Percentiles rank a stretch among this genome's conserved stretches.
phyloP scores from a whole-genome alignment of 2,888 invertebrate genomes.

The Sesia apiformis region DNA sequence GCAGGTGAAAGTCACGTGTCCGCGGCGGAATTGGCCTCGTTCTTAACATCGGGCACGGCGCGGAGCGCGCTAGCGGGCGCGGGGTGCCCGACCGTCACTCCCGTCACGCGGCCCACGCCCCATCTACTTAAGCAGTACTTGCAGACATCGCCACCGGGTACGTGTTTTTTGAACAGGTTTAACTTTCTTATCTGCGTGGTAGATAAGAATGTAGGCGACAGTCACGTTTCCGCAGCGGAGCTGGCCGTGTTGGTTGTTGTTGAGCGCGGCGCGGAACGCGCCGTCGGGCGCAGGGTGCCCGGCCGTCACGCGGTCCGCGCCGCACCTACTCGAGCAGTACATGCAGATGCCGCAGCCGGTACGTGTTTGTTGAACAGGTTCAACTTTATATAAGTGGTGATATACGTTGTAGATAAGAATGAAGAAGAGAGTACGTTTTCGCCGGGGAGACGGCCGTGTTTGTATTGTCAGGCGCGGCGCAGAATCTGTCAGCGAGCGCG shows the following conservation, averaged over 20 bases:
- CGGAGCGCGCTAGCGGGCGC: constrained; percentile 83
- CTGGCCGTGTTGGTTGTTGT: constrained; percentile 80
- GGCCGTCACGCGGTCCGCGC: constrained; percentile 83
- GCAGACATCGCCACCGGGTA: constrained; percentile 89
- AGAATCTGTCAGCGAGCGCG: too few relatives aligned
- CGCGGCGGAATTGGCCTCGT: constrained; percentile 81
- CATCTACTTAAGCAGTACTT: constrained; percentile 90
- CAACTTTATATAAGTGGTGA: too few relatives aligned
- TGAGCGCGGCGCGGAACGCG: constrained; percentile 81
- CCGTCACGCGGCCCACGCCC: constrained; percentile 84
- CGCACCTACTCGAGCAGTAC: constrained; percentile 89
- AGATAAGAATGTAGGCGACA: constrained; percentile 72
- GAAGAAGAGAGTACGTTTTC: too few relatives aligned
- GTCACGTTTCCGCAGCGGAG: constrained; percentile 83
- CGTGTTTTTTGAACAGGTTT: not conserved
- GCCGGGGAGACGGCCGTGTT: too few relatives aligned
- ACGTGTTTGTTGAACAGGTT: too few relatives aligned
- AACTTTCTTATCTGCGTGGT: constrained; percentile 34
- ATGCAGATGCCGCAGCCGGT: too few relatives aligned
- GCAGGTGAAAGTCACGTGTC: constrained; percentile 80
- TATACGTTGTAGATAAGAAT: too few relatives aligned
- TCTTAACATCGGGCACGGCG: constrained; percentile 80
- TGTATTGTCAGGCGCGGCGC: too few relatives aligned
- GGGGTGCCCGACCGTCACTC: constrained; percentile 80
- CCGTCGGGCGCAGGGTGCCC: constrained; percentile 82